phyloP scores from a whole-genome alignment of 2,113 vertebrate genomes.

The Ptyas mucosa region DNA sequence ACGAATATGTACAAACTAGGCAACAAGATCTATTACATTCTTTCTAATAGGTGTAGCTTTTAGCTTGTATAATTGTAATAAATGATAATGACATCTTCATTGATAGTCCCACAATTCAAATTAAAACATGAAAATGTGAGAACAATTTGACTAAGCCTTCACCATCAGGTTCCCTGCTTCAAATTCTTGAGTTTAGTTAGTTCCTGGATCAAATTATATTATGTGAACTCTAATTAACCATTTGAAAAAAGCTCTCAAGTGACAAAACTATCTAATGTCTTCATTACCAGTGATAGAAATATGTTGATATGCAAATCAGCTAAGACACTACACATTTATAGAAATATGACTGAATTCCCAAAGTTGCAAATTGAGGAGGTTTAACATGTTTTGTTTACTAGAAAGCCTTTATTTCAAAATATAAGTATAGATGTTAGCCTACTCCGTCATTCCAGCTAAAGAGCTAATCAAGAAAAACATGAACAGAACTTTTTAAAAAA shows the following conservation, averaged over 20 bases:
- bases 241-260: not conserved
- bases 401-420: not conserved
- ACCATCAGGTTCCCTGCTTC: not conserved
- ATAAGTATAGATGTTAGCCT: not conserved
- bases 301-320: not conserved
- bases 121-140: not conserved
- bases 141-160: not conserved
- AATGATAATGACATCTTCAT: not conserved
- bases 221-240: not conserved
- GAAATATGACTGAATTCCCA: not conserved
- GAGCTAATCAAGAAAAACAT: not conserved
- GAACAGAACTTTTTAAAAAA: not conserved
- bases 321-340: not conserved
- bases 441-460: not conserved
- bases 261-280: not conserved
- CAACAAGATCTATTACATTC: not conserved
- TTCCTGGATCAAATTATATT: not conserved
- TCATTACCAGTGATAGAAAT: not conserved
- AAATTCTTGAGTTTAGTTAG: not conserved
- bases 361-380: not conserved
- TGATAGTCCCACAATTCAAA: not conserved
- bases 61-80: not conserved
- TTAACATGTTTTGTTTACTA: not conserved
- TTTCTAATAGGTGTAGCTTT: not conserved
- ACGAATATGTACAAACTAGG: not conserved